Evolutionary conservation across 2,113 vertebrate genomes (phyloP).

Genomic region (Pantherophis guttatus): DNA sequence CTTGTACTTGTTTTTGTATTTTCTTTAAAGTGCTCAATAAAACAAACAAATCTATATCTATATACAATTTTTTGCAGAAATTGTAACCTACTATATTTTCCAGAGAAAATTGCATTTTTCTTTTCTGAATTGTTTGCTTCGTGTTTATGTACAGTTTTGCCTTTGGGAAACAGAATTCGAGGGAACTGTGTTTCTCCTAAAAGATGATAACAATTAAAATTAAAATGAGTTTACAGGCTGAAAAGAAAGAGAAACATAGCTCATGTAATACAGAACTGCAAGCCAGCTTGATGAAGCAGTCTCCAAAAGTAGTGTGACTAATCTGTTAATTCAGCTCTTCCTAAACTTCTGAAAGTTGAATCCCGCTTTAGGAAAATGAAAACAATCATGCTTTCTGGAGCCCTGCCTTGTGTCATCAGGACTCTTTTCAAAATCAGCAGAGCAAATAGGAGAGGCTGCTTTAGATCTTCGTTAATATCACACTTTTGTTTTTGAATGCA

Average conservation of each 20-base stretch:
- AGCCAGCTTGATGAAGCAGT: slow-evolving; percentile 8
- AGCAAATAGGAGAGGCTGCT: neutral
- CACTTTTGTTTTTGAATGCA: neutral
- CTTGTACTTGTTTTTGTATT: neutral
- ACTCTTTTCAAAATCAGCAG: neutral
- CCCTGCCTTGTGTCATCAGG: neutral
- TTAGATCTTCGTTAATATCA: neutral
- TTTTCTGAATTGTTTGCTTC: slow-evolving; percentile 22
- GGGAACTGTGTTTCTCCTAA: slow-evolving; percentile 2
- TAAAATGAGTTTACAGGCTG: slow-evolving; percentile 27
- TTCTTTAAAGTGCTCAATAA: neutral
- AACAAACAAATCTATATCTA: neutral
- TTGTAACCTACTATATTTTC: neutral
- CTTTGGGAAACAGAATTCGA: neutral
- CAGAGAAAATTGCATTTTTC: slow-evolving; percentile 16
- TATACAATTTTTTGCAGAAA: neutral
- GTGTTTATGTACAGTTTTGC: neutral
- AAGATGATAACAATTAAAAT: slow-evolving; percentile 32
- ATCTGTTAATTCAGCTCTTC: slow-evolving; percentile 25
- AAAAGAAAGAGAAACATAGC: neutral
- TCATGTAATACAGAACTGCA: neutral
- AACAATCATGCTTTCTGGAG: neutral
- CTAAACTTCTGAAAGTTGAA: slow-evolving; percentile 20
- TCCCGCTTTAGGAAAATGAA: slow-evolving; percentile 8
- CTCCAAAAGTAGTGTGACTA: slow-evolving; percentile 12